phyloP scores from a whole-genome alignment of 2,797 vertebrate genomes.

The Salarias fasciatus region DNA sequence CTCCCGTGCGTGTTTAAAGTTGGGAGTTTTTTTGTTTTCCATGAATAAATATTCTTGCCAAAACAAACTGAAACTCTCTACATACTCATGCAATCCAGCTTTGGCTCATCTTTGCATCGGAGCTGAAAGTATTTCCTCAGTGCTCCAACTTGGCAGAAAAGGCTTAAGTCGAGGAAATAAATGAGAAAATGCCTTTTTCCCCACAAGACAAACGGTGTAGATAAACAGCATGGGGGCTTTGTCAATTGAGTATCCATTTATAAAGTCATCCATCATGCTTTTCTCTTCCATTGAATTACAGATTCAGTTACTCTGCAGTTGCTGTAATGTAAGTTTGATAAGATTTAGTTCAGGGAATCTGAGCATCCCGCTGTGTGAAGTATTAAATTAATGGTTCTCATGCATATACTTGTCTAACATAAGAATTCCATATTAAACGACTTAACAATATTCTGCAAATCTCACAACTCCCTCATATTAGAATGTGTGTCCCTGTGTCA shows the following conservation, averaged over 20 bases:
- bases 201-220: not conserved
- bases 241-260: not conserved
- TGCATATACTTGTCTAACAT: not conserved
- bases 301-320: not conserved
- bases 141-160: too few species aligned
- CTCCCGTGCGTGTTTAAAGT: not conserved
- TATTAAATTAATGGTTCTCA: not conserved
- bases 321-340: not conserved
- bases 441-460: not conserved
- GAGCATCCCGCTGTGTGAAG: not conserved
- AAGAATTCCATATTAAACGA: not conserved
- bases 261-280: conserved; percentile 4
- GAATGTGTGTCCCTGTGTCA: not conserved
- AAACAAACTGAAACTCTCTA: too few species aligned
- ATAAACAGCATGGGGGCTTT: not conserved
- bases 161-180: not conserved
- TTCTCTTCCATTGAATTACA: not conserved
- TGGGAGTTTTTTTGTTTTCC: not conserved
- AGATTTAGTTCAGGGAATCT: not conserved
- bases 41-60: too few species aligned
- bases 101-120: not conserved
- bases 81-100: too few species aligned
- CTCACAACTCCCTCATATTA: not conserved
- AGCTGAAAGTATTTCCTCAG: too few species aligned
- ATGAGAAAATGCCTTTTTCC: not conserved